Evolutionary conservation across 2,888 invertebrate genomes (phyloP), one percentile per base, ranked within the genome.

Genomic region (Chelonus formosanus): DNA sequence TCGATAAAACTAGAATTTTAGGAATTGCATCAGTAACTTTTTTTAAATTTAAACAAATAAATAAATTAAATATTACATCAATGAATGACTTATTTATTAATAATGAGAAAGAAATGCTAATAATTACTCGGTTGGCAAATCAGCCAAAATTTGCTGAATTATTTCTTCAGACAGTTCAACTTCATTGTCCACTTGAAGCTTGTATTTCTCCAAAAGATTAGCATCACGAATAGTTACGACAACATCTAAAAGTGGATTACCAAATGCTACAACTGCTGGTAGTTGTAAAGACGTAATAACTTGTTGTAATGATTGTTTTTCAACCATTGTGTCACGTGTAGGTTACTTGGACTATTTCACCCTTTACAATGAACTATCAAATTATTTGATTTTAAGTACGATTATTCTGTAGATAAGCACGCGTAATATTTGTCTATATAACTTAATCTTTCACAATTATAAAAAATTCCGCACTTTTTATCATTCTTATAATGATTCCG

Each of bases 181-280:
- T 70, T 80, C 78, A 7, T 78, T 81, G 58, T 84, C 82, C 3
- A 74, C 64, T 31, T 75, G 75, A 4, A 84, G 76, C 63, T 73
- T 72, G 67, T 80, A 80, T 56, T 82, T 80, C 6, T 77, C 70
- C 35, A 79, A 59, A n/a, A 80, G 71, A 61, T 81, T 75, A 5
- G 75, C 74, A 67, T 80, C 76, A 3, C 75, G 69, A 10, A 79
- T 61, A 10, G 70, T 71, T 3, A 82, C 75, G 20, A 75, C 71
- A 34, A 81, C 76, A 69, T 85, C 84, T 58, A 84, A 60, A 32
- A 85, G 67, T 20, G 84, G 84, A 76, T 85, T 84, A 8, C 84
- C 84, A 61, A 84, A 83, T 53, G 80, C 78, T 65, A 80, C 69
- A 10, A 84, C 71, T 6, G 78, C 74, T 50, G 84, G 82, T n/a